A percentile compares a stretch with the other conserved stretches of the same genome.
Evolutionary conservation across 2,113 vertebrate species (phyloP).

Genomic region (Nicator chloris): DNA sequence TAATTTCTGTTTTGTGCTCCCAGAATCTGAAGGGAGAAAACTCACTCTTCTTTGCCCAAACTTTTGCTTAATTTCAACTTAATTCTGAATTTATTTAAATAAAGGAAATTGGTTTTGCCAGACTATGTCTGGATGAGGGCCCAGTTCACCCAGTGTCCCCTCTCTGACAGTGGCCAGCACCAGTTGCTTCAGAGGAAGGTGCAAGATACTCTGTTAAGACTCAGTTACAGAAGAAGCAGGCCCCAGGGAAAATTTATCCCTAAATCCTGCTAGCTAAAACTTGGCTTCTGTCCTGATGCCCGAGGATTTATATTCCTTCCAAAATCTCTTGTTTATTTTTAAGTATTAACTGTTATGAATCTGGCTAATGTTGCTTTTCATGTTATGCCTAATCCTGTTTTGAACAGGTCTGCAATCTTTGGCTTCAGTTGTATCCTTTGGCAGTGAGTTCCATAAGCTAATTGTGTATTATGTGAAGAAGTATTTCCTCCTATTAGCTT

Average conservation of each 20-base stretch:
- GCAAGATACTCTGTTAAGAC: background rate
- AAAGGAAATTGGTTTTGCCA: background rate
- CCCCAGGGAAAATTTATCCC: background rate
- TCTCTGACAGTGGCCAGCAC: background rate
- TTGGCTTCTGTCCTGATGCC: constrained; percentile 13
- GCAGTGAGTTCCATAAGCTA: background rate
- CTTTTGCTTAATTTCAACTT: background rate
- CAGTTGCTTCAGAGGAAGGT: constrained; percentile 7
- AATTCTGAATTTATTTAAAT: background rate
- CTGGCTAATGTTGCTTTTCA: background rate
- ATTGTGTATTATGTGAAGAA: background rate
- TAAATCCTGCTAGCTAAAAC: background rate
- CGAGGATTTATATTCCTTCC: background rate
- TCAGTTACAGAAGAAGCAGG: background rate
- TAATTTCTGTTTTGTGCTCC: background rate
- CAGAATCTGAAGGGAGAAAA: background rate
- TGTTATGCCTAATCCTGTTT: constrained; percentile 21
- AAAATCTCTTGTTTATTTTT: constrained; percentile 21
- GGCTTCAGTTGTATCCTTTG: constrained; percentile 15
- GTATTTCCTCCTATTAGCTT: constrained; percentile 17
- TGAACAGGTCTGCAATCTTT: constrained; percentile 8
- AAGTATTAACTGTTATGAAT: constrained; percentile 25
- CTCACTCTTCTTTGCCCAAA: background rate
- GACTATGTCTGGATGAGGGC: background rate
- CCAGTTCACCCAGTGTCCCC: background rate